Base-by-base conservation (phyloP, 1,140 invertebrate species). In the Temnothorax longispinosus region DNA sequence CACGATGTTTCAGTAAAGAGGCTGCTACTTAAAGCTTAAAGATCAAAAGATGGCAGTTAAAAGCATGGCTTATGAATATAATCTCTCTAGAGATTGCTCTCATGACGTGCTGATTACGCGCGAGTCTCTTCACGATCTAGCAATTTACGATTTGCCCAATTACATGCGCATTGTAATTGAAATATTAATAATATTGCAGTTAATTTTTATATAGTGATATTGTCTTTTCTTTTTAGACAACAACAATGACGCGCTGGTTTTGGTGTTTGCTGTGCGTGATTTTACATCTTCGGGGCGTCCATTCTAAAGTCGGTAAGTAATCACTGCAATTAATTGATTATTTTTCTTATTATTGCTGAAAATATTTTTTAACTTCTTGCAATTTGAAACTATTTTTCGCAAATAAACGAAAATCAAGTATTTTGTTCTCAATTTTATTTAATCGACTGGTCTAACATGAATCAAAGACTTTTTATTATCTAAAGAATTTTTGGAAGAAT, bases 291-390 rank as follows among this genome's bases (percentile, higher is more conserved):
- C 89, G 58, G 32, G 69, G 87, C 56, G 93, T 91, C 13, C 65
- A 89, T 50, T 92, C 93, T 32, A 93, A 94, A 92, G 89, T 91
- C 60, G 93, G 94, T 94, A 72, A 93, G 92, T 92, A 52, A 54
- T 69, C 27, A 52, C n/a, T 0, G 18, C 5, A 44, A 58, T 60
- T 0, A 44, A 21, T 60, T 72, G 32, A 35, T 65, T 21, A 56
- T 72, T 72, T 52, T 10, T 60, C 3, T 11, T 27, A 10, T 0
- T 27, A n/a, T 15, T 35, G 1, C 0, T 35, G 7, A 56, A 56
- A 75, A 44, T 6, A 41, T 67, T 0, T 4, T 67, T 21, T 5
- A 65, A 62, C 4, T 0, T 8, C 11, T 38, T n/a, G 32, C 32
- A 64, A 18, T 38, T 3, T 3, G 10, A 35, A 5, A 18, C 2